Conservation (phyloP, 1,140 invertebrate species). For the Stenopsyche tienmushanensis region DNA sequence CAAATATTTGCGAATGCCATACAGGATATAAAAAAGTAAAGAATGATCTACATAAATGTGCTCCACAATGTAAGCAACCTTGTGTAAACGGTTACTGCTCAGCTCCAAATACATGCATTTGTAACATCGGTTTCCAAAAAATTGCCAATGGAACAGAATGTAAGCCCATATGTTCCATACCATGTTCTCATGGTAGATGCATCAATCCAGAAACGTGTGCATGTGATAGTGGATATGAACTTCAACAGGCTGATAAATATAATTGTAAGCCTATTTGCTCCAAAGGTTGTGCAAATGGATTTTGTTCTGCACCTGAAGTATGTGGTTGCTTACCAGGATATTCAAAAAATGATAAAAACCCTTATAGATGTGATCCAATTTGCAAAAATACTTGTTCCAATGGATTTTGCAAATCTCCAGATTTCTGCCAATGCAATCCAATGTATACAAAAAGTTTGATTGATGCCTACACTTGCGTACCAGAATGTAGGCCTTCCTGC, state of each 20-base stretch:
- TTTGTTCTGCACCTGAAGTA: slow-evolving; percentile 44
- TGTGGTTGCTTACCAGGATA: slow-evolving; percentile 46
- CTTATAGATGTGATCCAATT: slow-evolving; percentile 10
- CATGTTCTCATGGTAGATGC: background rate
- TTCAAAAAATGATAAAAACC: background rate
- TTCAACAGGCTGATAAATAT: slow-evolving; percentile 29
- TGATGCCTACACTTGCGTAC: too few species aligned
- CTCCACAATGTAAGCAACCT: slow-evolving; percentile 46
- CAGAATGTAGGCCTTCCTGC: too few species aligned
- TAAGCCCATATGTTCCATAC: background rate
- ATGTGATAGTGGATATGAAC: slow-evolving; percentile 16
- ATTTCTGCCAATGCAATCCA: slow-evolving; percentile 1
- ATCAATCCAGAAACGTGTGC: slow-evolving; percentile 20
- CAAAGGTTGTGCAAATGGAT: slow-evolving; percentile 40
- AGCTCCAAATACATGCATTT: slow-evolving; percentile 53
- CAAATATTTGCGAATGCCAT: slow-evolving; percentile 58
- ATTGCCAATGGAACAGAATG: slow-evolving; percentile 38
- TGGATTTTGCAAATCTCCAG: slow-evolving; percentile 38
- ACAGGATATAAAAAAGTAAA: slow-evolving; percentile 55
- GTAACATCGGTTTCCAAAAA: slow-evolving; percentile 46
- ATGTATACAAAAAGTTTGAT: too few species aligned
- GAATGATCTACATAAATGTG: slow-evolving; percentile 47
- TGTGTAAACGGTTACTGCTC: slow-evolving; percentile 55
- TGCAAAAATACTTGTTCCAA: slow-evolving; percentile 53
- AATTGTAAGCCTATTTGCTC: slow-evolving; percentile 42